A percentile compares a stretch with the other conserved stretches of the same genome.
Evolutionary conservation across 2,797 vertebrate species (phyloP).

Genomic region (Distichodus sexfasciatus): DNA sequence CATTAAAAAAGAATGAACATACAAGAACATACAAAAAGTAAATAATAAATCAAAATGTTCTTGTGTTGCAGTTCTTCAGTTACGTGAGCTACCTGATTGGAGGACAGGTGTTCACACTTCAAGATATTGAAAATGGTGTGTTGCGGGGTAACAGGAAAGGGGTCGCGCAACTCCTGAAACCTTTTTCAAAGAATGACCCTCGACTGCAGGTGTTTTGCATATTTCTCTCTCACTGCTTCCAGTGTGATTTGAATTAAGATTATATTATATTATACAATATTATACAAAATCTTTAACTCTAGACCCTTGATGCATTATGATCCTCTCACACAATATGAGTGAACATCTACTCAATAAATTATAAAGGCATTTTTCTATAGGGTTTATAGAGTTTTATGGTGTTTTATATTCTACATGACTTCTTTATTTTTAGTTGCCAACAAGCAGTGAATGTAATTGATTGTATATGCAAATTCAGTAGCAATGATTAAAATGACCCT

Average conservation of each 20-base stretch:
- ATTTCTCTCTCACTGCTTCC: not conserved
- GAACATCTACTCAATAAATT: too few species aligned
- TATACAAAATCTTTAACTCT: too few species aligned
- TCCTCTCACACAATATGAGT: too few species aligned
- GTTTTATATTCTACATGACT: too few species aligned
- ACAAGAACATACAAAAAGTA: not conserved
- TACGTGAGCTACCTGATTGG: slow-evolving; percentile 82
- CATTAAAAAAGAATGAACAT: too few species aligned
- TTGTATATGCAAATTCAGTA: not conserved
- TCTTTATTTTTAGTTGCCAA: too few species aligned
- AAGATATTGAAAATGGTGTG: slow-evolving; percentile 81
- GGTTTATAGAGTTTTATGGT: too few species aligned
- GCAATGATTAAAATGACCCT: not conserved
- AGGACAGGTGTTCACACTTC: slow-evolving; percentile 78
- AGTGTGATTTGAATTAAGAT: too few species aligned
- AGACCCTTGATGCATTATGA: too few species aligned
- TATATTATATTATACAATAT: too few species aligned
- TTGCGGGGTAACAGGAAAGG: slow-evolving; percentile 79
- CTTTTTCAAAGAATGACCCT: slow-evolving; percentile 78
- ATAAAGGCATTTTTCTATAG: too few species aligned
- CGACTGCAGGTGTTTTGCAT: slow-evolving; percentile 65
- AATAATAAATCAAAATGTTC: not conserved
- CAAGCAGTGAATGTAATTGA: not conserved
- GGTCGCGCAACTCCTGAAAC: slow-evolving; percentile 71
- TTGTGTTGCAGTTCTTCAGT: slow-evolving; percentile 74